Evolutionary conservation across 2,888 invertebrate genomes (phyloP).

Genomic region (Empis livida): DNA sequence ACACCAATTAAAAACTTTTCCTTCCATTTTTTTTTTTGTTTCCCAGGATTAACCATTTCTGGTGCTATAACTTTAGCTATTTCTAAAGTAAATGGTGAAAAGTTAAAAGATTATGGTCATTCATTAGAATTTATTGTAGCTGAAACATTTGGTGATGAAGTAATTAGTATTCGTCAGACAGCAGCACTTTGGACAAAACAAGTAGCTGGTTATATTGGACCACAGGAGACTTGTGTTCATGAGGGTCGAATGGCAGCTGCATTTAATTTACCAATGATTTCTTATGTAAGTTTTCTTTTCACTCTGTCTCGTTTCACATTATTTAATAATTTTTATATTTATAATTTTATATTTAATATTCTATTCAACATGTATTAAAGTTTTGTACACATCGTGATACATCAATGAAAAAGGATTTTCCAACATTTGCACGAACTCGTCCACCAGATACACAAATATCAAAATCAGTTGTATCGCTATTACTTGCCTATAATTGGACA

Average conservation of each 20-base stretch:
- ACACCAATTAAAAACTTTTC: too few relatives aligned
- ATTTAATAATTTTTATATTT: background rate
- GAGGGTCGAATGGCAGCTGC: conserved; percentile 89
- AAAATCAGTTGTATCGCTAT: conserved; percentile 76
- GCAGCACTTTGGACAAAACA: conserved; percentile 73
- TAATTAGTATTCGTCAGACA: conserved; percentile 70
- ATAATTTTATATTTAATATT: background rate
- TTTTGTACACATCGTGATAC: conserved; percentile 83
- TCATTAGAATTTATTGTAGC: conserved; percentile 67
- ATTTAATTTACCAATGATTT: conserved; percentile 91
- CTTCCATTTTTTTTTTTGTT: too few relatives aligned
- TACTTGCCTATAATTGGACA: conserved; percentile 79
- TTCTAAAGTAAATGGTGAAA: conserved; percentile 59
- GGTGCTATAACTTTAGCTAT: conserved; percentile 83
- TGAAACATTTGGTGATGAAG: conserved; percentile 84
- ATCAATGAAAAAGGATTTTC: conserved; percentile 75
- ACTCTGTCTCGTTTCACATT: background rate
- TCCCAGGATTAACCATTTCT: conserved; percentile 48
- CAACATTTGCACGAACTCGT: conserved; percentile 82
- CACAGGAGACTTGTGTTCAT: conserved; percentile 70
- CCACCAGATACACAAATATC: conserved; percentile 91
- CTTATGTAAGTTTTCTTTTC: conserved; percentile 55
- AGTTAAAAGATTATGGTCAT: conserved; percentile 49
- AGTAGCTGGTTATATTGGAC: conserved; percentile 79
- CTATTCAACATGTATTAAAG: conserved; percentile 41